These are phyloP conservation scores for Ophion ventricosus DNA, from an alignment of 2,888 invertebrate species.

Conservation along the genomic window DNA sequence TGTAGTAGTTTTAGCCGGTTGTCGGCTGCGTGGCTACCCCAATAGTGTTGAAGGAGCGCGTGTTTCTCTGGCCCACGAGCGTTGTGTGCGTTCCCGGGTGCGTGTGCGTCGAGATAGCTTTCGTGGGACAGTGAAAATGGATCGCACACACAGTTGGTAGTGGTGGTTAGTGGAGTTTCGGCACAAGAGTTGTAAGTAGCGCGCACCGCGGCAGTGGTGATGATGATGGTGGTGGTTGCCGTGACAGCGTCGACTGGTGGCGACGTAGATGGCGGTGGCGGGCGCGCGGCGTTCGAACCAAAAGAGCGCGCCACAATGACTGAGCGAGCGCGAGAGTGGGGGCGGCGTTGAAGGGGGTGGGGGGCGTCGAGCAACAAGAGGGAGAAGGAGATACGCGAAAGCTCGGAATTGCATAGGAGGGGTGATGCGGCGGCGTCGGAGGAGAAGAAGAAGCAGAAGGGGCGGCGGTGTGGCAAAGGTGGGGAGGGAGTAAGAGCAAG, in stretches of 20 bases:
- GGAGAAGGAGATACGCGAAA: conserved; percentile 58
- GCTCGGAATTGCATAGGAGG: conserved; percentile 45
- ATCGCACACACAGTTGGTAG: background rate
- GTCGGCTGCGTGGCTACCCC: conserved; percentile 18
- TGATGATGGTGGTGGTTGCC: conserved; percentile 56
- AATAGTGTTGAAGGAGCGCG: background rate
- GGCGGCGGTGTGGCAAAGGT: background rate
- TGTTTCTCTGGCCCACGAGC: too few relatives aligned
- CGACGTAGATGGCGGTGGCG: conserved; percentile 47
- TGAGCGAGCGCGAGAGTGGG: conserved; percentile 50
- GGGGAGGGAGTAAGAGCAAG: conserved; percentile 42
- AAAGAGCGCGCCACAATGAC: conserved; percentile 65
- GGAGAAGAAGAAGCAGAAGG: conserved; percentile 32
- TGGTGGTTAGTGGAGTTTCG: conserved; percentile 36
- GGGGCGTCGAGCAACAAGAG: background rate
- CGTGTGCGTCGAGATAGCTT: background rate
- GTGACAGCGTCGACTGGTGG: conserved; percentile 55
- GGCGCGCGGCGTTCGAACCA: conserved; percentile 57
- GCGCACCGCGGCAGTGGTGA: conserved; percentile 37
- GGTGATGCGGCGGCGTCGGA: background rate
- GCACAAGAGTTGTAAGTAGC: conserved; percentile 9
- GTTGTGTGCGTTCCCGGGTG: too few relatives aligned
- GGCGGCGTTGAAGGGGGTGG: conserved; percentile 45
- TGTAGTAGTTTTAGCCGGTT: conserved; percentile 49
- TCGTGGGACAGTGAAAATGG: conserved; percentile 12